Percentiles rank a stretch among this genome's conserved stretches.
phyloP scores from a whole-genome alignment of 2,113 vertebrate genomes.

The Boulengeromyrus knoepffleri region DNA sequence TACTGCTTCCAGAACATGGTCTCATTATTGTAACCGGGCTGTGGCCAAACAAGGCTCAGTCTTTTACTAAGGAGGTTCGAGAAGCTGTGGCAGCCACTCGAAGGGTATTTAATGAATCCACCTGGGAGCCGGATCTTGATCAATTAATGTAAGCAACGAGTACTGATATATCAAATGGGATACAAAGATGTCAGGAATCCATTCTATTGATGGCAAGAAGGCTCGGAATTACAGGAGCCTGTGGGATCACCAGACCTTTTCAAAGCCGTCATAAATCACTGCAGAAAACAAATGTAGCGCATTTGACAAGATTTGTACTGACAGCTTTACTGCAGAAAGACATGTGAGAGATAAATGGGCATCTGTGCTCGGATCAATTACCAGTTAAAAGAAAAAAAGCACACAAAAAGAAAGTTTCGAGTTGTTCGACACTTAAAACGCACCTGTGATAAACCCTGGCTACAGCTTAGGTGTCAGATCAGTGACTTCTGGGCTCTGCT shows the following conservation, averaged over 20 bases:
- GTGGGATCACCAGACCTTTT: conserved; percentile 86
- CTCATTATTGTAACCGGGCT: not conserved
- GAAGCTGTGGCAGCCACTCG: conserved; percentile 49
- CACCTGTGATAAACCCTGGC: conserved; percentile 52
- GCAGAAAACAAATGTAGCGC: conserved; percentile 78
- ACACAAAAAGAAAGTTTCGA: conserved; percentile 55
- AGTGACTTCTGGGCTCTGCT: conserved; percentile 31
- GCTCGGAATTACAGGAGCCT: conserved; percentile 75
- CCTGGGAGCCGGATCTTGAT: conserved; percentile 70
- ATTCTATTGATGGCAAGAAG: conserved; percentile 75
- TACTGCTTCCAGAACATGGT: not conserved
- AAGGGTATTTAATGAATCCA: conserved; percentile 70
- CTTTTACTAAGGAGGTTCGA: not conserved
- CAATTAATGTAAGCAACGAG: conserved; percentile 79
- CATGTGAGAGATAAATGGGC: conserved; percentile 73
- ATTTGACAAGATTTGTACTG: conserved; percentile 76
- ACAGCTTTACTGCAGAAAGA: conserved; percentile 74
- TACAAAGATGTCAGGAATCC: conserved; percentile 76
- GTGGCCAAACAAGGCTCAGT: conserved; percentile 19
- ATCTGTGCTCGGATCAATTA: conserved; percentile 66
- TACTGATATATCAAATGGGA: conserved; percentile 79
- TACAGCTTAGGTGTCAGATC: conserved; percentile 41
- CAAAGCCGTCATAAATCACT: conserved; percentile 85
- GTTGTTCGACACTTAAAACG: conserved; percentile 67
- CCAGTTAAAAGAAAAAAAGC: conserved; percentile 62